A percentile compares a stretch with the other conserved stretches of the same genome.
Conservation (phyloP, 2,797 vertebrate genomes). For the Ambastaia sidthimunki region DNA sequence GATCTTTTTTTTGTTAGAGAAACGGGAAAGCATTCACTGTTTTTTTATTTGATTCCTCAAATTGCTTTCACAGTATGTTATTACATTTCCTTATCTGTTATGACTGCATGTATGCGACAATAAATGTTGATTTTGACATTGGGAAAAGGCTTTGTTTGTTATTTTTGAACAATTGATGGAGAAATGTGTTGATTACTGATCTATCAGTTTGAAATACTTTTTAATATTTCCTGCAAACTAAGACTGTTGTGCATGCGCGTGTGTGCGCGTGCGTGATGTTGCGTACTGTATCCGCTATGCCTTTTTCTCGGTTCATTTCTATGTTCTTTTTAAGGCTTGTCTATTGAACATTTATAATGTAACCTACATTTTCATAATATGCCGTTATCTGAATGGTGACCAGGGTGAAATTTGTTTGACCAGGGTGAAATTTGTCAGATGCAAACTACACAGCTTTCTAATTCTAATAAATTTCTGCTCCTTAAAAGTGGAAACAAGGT, state of each 20-base stretch:
- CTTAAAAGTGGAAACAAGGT: neutral
- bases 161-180: neutral
- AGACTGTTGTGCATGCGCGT: too few species aligned
- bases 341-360: too few species aligned
- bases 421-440: neutral
- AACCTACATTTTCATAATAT: too few species aligned
- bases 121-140: constrained; percentile 8
- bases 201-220: neutral
- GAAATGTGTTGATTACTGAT: too few species aligned
- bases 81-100: neutral
- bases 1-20: too few species aligned
- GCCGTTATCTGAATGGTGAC: neutral
- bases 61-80: neutral
- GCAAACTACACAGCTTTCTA: neutral
- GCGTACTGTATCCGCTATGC: too few species aligned
- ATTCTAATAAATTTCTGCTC: neutral
- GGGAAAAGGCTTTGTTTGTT: neutral
- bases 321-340: too few species aligned
- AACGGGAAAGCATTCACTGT: neutral
- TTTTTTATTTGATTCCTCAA: neutral
- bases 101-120: neutral
- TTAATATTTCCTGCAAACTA: neutral
- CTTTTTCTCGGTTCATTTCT: neutral
- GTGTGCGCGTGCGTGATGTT: too few species aligned
- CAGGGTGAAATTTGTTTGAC: neutral